Base-by-base conservation (phyloP, 64 coral and sea anemone genomes). In the Acropora tenuis region DNA sequence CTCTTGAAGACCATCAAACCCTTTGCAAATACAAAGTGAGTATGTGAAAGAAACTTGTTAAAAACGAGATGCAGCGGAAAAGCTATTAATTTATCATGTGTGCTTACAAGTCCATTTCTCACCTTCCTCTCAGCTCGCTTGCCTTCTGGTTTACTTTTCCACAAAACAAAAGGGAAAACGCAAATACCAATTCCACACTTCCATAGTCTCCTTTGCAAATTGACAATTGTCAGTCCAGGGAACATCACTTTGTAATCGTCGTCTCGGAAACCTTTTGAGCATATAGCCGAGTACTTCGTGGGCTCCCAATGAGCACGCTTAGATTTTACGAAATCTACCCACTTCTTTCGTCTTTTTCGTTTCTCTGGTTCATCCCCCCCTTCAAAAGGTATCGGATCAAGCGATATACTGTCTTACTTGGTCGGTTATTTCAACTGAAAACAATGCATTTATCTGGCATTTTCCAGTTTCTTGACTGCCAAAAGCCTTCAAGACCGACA, bases 351-450 rank as follows among this genome's bases (percentile, higher is more conserved):
- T 55, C 52, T 5, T 55, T 55, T 55, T 55, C 52, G 52, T 55
- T 55, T 55, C 52, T 55, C 52, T 55, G 76, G 2, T 41, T 52
- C 43, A 16, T 78, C 76, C 13, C 6, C 30, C 17, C 76, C 76
- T 30, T 78, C 17, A 78, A 78, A 78, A 47, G 76, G 76, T 78
- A 78, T 78, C 5, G 16, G 76, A 41, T 78, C 19, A 11, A 78
- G 76, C 12, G 76, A 43, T 19, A 43, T 78, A 46, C n/a, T 78
- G 41, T 78, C 52, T 55, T 55, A 55, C 52, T 55, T 55, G 52
- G 52, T 55, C 52, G 52, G 52, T 55, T 9, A 55, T 55, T 55
- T 6, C 52, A 55, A 55, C 52, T 9, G 52, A 55, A 55, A 55
- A 55, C 52, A 55, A 55, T 9, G 52, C 52, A 55, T 55, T 55